Evolutionary conservation across 2,888 invertebrate species (phyloP), one percentile per base, ranked within the genome.

Genomic region (Hirtodrosophila duncani): DNA sequence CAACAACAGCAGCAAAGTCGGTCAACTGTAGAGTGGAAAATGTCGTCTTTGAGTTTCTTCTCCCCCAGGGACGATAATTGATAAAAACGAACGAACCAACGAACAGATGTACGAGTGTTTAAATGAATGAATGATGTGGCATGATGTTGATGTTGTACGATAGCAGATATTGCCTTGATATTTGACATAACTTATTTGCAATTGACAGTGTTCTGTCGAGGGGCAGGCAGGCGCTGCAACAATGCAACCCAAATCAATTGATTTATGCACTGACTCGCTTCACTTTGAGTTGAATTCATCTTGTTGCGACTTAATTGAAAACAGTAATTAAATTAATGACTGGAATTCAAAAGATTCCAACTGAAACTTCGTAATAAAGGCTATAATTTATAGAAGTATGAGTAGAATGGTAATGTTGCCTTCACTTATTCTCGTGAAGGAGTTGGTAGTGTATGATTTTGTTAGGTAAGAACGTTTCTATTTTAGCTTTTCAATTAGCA

Each of bases 71-170:
- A 66, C 75, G 66, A 70, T 72, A 72, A 72, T 72, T 72, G 72
- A 72, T 77, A n/a, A n/a, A 72, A 71, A 77, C 72, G 72, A 56
- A 57, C 38, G n/a, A n/a, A 36, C 38, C 24, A 14, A 11, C 38
- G 34, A 80, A 71, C 80, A 72, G 80, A 71, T 72, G 72, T 80
- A 80, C 80, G 71, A 80, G 81, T 80, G 72, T 67, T 77, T 62
- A 63, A 62, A 68, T 78, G 74, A 80, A 55, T 63, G 79, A 48
- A 68, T 62, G 53, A 51, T 52, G 50, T 53, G 52, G 38, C 30
- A 51, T 51, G 14, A 21, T 21, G 53, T 31, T 53, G 50, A 20
- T 38, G 38, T 38, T 52, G 52, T 52, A 23, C 36, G 59, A 39
- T n/a, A n/a, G n/a, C n/a, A n/a, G n/a, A n/a, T n/a, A n/a, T n/a